These are phyloP conservation scores for Copsychus sechellarum DNA, from an alignment of 2,113 vertebrate species.

Conservation along the genomic window DNA sequence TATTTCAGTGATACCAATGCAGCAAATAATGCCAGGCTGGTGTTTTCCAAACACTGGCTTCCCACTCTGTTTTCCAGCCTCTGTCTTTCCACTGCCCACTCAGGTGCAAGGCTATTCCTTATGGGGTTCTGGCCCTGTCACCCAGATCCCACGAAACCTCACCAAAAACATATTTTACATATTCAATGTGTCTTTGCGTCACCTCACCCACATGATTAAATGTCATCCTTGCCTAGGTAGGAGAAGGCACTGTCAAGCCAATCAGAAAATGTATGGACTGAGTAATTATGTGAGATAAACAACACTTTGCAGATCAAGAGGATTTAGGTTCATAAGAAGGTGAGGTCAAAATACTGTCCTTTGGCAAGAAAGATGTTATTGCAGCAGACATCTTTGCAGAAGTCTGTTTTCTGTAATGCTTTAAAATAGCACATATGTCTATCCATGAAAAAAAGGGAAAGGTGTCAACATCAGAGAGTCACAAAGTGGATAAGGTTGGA, in stretches of 20 bases:
- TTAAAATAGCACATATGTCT: neutral
- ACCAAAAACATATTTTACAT: neutral
- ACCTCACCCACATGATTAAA: neutral
- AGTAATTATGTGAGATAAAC: neutral
- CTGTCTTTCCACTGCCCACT: neutral
- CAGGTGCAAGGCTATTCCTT: neutral
- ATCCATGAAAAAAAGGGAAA: neutral
- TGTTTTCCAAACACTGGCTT: neutral
- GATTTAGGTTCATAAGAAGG: neutral
- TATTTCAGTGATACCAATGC: neutral
- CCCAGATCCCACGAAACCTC: neutral
- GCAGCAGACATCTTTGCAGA: neutral
- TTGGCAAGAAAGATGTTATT: neutral
- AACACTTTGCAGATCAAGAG: neutral
- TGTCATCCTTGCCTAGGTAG: neutral
- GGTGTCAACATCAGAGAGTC: neutral
- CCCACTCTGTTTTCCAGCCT: neutral
- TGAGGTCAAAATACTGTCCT: neutral
- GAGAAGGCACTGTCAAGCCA: neutral
- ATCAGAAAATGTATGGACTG: neutral
- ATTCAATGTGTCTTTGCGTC: accelerated
- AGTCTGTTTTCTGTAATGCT: neutral
- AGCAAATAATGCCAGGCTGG: neutral
- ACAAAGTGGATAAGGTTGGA: neutral
- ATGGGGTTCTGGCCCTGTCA: neutral